Evolutionary conservation across 35 echinoderm and acorn worm species (phyloP).

Genomic region (Hemicentrotus pulcherrimus): DNA sequence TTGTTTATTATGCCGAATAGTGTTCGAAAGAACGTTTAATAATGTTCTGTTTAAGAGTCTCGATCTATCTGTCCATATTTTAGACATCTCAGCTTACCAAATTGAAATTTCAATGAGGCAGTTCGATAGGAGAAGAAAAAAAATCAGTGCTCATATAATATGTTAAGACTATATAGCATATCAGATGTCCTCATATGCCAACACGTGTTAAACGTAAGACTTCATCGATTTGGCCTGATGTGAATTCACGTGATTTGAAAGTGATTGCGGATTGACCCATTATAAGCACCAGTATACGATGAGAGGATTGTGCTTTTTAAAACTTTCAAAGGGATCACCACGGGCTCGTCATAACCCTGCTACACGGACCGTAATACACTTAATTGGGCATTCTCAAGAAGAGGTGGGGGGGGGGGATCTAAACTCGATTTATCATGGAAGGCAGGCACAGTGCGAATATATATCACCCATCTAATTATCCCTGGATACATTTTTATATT

Average conservation of each 20-base stretch:
- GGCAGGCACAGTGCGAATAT: slow-evolving; percentile 42
- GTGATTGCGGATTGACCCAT: slow-evolving; percentile 9
- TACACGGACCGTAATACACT: slow-evolving; percentile 25
- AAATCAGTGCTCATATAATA: background rate
- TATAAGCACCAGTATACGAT: background rate
- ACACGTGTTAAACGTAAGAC: background rate
- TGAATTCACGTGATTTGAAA: background rate
- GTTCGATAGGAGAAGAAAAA: background rate
- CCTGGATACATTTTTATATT: slow-evolving; percentile 44
- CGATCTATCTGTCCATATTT: too few species aligned
- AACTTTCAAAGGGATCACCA: background rate
- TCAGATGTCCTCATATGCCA: background rate
- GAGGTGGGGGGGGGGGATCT: background rate
- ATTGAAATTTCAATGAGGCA: background rate
- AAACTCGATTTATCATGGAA: slow-evolving; percentile 37
- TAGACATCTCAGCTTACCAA: background rate
- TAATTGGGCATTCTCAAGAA: slow-evolving; percentile 37
- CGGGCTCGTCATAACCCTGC: background rate
- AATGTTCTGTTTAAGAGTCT: too few species aligned
- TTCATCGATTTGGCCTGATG: background rate
- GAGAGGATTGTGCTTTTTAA: slow-evolving; percentile 31
- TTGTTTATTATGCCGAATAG: too few species aligned
- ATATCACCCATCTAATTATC: slow-evolving; percentile 53
- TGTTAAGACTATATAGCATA: background rate
- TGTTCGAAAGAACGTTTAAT: too few species aligned